Evolutionary conservation across 1,140 invertebrate genomes (phyloP), one percentile per base, ranked within the genome.

Genomic region (Aporrectodea caliginosa): DNA sequence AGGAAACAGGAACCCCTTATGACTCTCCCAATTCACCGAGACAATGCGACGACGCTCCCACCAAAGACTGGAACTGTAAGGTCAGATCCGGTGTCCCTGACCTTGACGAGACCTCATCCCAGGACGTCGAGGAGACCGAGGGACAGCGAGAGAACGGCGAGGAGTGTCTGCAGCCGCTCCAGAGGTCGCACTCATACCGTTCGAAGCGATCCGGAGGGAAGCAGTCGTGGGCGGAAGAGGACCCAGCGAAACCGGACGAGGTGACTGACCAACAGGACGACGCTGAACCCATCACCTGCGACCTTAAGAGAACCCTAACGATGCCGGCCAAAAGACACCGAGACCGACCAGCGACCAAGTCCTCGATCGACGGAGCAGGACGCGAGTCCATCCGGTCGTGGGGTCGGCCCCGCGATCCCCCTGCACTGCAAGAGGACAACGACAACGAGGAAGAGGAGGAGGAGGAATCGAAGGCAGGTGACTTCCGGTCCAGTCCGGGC

Each of bases 321-420:
- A 76, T 76, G 75, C 75, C 75, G 12, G 29, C 35, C 75, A 76
- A 35, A n/a, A 32, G 75, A 30, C 33, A 43, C n/a, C 29, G 33
- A 16, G 69, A 71, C 22, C n/a, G n/a, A n/a, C n/a, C n/a, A n/a
- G n/a, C n/a, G n/a, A n/a, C n/a, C n/a, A n/a, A n/a, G n/a, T n/a
- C n/a, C n/a, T n/a, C n/a, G n/a, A n/a, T n/a, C n/a, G n/a, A n/a
- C n/a, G 22, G 43, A 6, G 43, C 43, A 6, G 43, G 43, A 22
- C 6, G 43, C 6, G 43, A 58, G 43, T 58, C 43, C 6, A 58
- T 58, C 6, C 43, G 43, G 43, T 58, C 43, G 43, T 58, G 43
- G 43, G 43, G 43, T 58, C 43, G 43, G 22, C 43, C 43, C 6
- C 43, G 6, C 6, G 43, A 58, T 22, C 73, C 73, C 1, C 31